A percentile compares a stretch with the other conserved stretches of the same genome.
phyloP scores from a whole-genome alignment of 2,888 invertebrate genomes.

The Unio pictorum region DNA sequence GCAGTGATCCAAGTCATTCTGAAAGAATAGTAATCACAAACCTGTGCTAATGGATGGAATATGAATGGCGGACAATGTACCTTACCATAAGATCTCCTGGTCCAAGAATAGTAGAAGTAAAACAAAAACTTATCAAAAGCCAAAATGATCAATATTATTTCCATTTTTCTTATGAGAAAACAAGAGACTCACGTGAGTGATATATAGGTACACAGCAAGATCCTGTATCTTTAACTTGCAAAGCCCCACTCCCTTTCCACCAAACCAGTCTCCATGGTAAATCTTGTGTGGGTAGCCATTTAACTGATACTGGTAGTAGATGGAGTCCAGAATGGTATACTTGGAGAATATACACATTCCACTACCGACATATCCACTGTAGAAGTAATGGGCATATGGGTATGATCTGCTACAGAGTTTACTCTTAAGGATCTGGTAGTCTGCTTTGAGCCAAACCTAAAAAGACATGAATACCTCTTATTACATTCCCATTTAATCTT shows the following conservation, averaged over 20 bases:
- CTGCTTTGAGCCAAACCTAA: constrained; percentile 86
- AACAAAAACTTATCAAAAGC: too few relatives aligned
- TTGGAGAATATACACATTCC: constrained; percentile 70
- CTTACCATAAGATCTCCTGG: too few relatives aligned
- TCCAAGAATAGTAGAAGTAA: too few relatives aligned
- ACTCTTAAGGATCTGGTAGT: constrained; percentile 84
- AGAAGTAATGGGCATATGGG: constrained; percentile 93
- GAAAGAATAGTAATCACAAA: too few relatives aligned
- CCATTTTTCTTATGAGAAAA: too few relatives aligned
- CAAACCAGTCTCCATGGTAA: constrained; percentile 99
- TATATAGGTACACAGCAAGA: constrained; percentile 85
- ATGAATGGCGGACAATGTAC: too few relatives aligned
- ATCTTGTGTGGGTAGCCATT: constrained; percentile 97
- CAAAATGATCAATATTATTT: too few relatives aligned
- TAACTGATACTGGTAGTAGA: constrained; percentile 94
- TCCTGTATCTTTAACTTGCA: constrained; percentile 73
- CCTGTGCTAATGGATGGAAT: too few relatives aligned
- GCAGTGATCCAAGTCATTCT: too few relatives aligned
- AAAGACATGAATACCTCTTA: constrained; percentile 12
- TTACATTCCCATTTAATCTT: neutral
- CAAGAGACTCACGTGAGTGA: constrained; percentile 86
- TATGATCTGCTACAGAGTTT: constrained; percentile 76
- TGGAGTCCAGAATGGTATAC: constrained; percentile 78
- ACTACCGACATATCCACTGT: constrained; percentile 73
- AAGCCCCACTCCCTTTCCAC: constrained; percentile 84